Base-by-base conservation (phyloP, 2,888 invertebrate species). In the Patella caerulea region DNA sequence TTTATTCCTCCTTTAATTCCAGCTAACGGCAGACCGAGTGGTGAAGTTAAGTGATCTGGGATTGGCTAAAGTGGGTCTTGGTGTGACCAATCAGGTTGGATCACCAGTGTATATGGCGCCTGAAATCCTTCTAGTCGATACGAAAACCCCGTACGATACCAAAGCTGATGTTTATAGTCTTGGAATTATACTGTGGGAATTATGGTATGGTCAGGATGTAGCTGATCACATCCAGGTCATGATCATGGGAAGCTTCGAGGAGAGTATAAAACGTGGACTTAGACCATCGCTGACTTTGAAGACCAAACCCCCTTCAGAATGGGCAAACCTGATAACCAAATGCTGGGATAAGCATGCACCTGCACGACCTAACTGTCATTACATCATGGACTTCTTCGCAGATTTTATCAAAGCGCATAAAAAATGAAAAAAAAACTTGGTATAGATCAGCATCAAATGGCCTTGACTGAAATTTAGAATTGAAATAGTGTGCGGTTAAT, bases 101-200 rank as follows among this genome's bases (percentile, higher is more conserved):
- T 86, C 87, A 17, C 87, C 87, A 2, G 86, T 86, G 9, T 90
- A 89, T 82, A 86, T 88, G 86, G 88, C 88, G n/a, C 89, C 89
- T 5, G 88, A 90, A 78, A 86, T 90, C 34, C 84, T 89, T 9
- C 79, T 85, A 17, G 84, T 45, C 9, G 65, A 24, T 24, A 12
- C 85, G 71, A 82, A 77, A 72, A 83, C 83, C 14, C 79, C 80
- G n/a, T 88, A 88, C 72, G 85, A 83, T 54, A 80, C 79, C 52
- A 80, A 83, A 56, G 86, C 87, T 4, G 89, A 89, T 71, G 85
- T 89, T 29, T 89, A 85, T 83, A 80, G 86, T 73, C 70, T 88
- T 71, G 84, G 82, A 2, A 82, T 87, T 54, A 82, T 88, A 19
- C 75, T 87, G 55, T 88, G 88, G 88, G 88, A 88, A 78, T 81